Evolutionary conservation across 2,113 vertebrate species (phyloP), one percentile per base, ranked within the genome.

Genomic region (Psittacara wagleri): DNA sequence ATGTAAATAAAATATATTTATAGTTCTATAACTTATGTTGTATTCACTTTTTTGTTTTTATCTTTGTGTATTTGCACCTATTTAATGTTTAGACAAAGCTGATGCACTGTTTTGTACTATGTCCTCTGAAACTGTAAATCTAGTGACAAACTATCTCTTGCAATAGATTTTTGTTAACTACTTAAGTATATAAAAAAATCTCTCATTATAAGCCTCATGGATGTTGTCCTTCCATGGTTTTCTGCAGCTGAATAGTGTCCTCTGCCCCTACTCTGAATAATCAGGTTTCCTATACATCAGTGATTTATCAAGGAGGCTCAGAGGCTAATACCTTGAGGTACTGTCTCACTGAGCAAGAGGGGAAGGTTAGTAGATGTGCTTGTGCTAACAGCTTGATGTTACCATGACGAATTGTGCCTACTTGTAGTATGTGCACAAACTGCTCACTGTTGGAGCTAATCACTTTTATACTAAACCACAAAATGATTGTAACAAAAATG

Each of bases 101-200:
- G 92, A 98, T 96, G 95, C 97, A 97, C 98, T 98, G 97, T 98
- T 98, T 98, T 98, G 98, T 98, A 98, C 91, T 90, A 97, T 95
- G 97, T 98, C 97, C 97, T 97, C 97, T 96, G 95, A 98, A 98
- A 97, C 96, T 98, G 97, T 98, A 98, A 98, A 98, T 97, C 97
- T 96, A 95, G 98, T 98, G 97, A 97, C 95, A 95, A 97, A 96
- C 95, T 97, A 95, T 98, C 96, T 98, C 98, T 98, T 98, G 98
- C 98, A 98, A 98, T 98, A 98, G 98, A 98, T 97, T 97, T 98
- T 97, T 98, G 98, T 98, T 98, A 98, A 97, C 81, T 97, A 97
- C 97, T 97, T 95, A 96, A 97, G 95, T 62, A 97, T 96, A 97
- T 92, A 19, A 96, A 96, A 94, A 95, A 94, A 97, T 96, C 69